Conservation (phyloP, 1,140 invertebrate genomes). For the Bombus polaris region DNA sequence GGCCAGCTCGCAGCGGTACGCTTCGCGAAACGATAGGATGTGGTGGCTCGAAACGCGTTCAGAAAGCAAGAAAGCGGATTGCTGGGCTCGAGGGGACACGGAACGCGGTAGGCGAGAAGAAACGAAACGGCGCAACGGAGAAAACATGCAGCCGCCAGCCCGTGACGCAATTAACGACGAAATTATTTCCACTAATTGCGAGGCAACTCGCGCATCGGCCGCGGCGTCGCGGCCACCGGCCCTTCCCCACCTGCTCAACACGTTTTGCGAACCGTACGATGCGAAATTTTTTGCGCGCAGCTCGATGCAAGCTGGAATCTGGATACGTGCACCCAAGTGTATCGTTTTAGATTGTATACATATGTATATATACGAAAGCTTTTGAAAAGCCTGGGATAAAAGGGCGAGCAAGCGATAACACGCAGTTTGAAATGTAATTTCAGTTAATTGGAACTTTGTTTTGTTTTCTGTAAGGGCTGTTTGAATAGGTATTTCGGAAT, state of each 20-base stretch:
- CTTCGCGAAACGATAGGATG: background rate
- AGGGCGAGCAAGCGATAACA: background rate
- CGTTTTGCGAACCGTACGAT: constrained; percentile 27
- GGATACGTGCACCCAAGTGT: constrained; percentile 5
- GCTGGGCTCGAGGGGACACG: background rate
- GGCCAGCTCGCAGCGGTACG: background rate
- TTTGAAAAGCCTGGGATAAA: background rate
- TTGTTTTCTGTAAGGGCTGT: background rate
- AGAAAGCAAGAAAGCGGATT: constrained; percentile 15
- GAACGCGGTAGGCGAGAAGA: constrained; percentile 24
- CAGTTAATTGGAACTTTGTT: background rate
- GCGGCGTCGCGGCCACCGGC: constrained; percentile 1
- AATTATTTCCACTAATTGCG: constrained; percentile 64
- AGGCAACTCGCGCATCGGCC: constrained; percentile 17
- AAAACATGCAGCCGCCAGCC: constrained; percentile 48
- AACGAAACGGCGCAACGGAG: constrained; percentile 36
- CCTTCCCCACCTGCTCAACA: background rate
- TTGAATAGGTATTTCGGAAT: too few relatives aligned
- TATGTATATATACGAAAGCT: background rate
- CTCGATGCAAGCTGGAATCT: background rate
- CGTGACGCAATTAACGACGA: constrained; percentile 58
- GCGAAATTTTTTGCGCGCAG: background rate
- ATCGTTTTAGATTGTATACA: background rate
- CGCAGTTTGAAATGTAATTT: background rate
- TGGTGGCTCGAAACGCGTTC: background rate